Base-by-base conservation (phyloP, 2,797 vertebrate species). In the Amazonetta brasiliensis region DNA sequence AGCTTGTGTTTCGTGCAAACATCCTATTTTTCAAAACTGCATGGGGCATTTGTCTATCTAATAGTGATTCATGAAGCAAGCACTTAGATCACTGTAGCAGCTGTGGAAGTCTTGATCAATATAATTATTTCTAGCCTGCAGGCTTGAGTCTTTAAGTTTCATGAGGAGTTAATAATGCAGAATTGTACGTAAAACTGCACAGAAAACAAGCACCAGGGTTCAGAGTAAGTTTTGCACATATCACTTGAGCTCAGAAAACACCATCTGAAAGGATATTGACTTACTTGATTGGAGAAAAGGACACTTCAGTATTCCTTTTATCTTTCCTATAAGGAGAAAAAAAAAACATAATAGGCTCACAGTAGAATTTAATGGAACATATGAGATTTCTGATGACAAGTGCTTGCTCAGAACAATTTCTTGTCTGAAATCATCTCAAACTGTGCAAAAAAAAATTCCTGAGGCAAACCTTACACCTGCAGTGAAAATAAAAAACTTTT, bases 221-320 rank as follows among this genome's bases (percentile, higher is more conserved):
- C 26, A 33, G 7, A 84, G 10, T 16, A 89, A 71, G 23, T 68
- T 87, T 23, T 75, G 14, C 74, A 88, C 81, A 15, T 75, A 84
- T 6, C 23, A 44, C 35, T 11, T 74, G 9, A 86, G 68, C 25
- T 88, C 69, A 95, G 30, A 87, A 94, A 80, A 67, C 11, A 62
- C 12, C 2, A 9, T 17, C 10, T 59, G 44, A 90, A 93, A 91
- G 37, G 25, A 67, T 6, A 72, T 6, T 64, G 43, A 98, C 98
- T 98, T 96, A 98, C 98, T 97, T 97, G 86, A 98, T 98, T 52
- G 96, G 97, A 95, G 97, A 97, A 96, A 98, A 98, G 35, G 97
- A 96, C 74, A 98, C 94, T 1, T 98, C 97, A 22, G 59, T 97
- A 52, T 97, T 98, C 97, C 98, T 98, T 76, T 96, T 97, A 89